Evolutionary conservation across 2,113 vertebrate genomes (phyloP).

Genomic region (Misgurnus mizolepis): DNA sequence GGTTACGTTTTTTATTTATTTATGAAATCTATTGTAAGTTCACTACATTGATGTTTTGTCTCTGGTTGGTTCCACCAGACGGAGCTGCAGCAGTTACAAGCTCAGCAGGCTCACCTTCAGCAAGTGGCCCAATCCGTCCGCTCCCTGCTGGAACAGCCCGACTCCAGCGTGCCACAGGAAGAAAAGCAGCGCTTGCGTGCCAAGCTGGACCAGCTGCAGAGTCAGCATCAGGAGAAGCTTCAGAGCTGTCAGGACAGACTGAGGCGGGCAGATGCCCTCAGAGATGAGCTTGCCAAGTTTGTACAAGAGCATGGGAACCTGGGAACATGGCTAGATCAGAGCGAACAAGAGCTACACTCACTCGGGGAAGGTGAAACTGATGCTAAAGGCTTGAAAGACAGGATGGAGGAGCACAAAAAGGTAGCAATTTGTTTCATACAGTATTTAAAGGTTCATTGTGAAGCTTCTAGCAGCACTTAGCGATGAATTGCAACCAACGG

Average conservation of each 20-base stretch:
- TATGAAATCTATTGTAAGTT: neutral
- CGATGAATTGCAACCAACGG: too few species aligned
- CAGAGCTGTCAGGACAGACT: constrained; percentile 79
- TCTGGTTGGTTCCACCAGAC: constrained; percentile 65
- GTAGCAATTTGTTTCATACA: constrained; percentile 48
- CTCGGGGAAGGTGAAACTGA: constrained; percentile 73
- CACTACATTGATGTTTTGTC: neutral
- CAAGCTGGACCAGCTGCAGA: constrained; percentile 78
- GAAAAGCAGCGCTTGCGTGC: constrained; percentile 76
- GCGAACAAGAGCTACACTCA: constrained; percentile 80
- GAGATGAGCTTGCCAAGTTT: constrained; percentile 90
- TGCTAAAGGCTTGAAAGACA: constrained; percentile 70
- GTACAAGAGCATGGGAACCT: constrained; percentile 85
- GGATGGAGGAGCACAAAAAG: constrained; percentile 77
- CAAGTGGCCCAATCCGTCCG: constrained; percentile 84
- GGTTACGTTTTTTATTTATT: too few species aligned
- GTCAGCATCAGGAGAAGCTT: constrained; percentile 76
- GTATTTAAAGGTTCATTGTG: too few species aligned
- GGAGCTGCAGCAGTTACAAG: constrained; percentile 85
- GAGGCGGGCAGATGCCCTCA: constrained; percentile 79
- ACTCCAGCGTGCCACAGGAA: constrained; percentile 77
- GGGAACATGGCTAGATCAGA: constrained; percentile 84
- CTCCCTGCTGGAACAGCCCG: constrained; percentile 83
- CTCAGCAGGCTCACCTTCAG: constrained; percentile 88
- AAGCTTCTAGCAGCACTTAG: too few species aligned